Percentiles rank a stretch among this genome's conserved stretches.
Evolutionary conservation across 2,888 invertebrate genomes (phyloP).

Genomic region (Falcaria lacertinaria): DNA sequence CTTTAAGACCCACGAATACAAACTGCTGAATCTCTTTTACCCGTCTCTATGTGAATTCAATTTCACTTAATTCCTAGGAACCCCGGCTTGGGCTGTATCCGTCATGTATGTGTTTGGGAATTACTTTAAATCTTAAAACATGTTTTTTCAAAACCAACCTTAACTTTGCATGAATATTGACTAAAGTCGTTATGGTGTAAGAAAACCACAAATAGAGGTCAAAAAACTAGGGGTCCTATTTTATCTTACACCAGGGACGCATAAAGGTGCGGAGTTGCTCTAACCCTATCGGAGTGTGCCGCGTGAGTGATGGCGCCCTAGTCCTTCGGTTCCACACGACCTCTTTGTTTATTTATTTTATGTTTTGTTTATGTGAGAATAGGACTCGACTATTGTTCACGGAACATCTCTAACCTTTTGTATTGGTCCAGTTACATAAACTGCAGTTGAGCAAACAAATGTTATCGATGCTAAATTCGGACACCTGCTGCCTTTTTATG

Average conservation of each 20-base stretch:
- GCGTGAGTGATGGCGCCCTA: slow-evolving; percentile 72
- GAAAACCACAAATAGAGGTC: slow-evolving; percentile 77
- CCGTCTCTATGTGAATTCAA: too few relatives aligned
- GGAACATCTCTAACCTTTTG: background rate
- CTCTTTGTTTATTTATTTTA: slow-evolving; percentile 72
- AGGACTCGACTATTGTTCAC: slow-evolving; percentile 1
- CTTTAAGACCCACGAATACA: too few relatives aligned
- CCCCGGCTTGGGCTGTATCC: too few relatives aligned
- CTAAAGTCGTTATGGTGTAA: slow-evolving; percentile 63
- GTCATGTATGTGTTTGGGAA: too few relatives aligned
- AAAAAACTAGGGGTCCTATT: slow-evolving; percentile 71
- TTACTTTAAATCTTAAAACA: too few relatives aligned
- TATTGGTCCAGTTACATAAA: too few relatives aligned
- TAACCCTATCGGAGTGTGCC: slow-evolving; percentile 79
- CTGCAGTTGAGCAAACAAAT: too few relatives aligned
- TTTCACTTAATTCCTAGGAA: too few relatives aligned
- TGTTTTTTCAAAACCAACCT: too few relatives aligned
- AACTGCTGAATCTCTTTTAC: too few relatives aligned
- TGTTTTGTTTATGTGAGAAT: slow-evolving; percentile 73
- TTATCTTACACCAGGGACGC: slow-evolving; percentile 74
- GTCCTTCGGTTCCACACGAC: slow-evolving; percentile 54
- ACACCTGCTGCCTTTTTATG: too few relatives aligned
- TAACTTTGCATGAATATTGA: slow-evolving; percentile 28
- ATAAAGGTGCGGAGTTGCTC: slow-evolving; percentile 76
- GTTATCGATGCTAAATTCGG: too few relatives aligned